Conservation (phyloP, 2,113 vertebrate species). For the Austrofundulus limnaeus region DNA sequence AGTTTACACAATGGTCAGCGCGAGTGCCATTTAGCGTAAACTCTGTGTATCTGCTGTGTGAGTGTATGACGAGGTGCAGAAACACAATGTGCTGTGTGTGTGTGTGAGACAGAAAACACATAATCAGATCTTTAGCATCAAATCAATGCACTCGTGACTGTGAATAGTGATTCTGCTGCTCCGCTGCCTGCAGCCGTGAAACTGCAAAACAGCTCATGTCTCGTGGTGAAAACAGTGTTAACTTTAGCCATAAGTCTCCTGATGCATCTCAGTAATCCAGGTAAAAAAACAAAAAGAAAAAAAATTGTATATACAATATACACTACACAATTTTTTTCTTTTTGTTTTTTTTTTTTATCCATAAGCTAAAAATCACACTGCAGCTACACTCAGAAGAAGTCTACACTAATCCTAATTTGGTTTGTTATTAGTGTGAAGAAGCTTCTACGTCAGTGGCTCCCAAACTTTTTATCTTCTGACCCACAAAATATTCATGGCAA, state of each 20-base stretch:
- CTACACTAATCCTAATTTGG: slow-evolving; percentile 38
- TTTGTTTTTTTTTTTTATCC: no score
- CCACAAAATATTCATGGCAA: no score
- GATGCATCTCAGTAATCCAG: no score
- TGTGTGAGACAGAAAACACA: slow-evolving; percentile 22
- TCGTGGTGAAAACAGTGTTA: slow-evolving; percentile 6
- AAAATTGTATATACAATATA: no score
- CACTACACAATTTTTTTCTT: no score
- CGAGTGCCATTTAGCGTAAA: slow-evolving; percentile 55
- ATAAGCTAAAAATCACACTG: slow-evolving; percentile 37
- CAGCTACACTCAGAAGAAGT: slow-evolving; percentile 21
- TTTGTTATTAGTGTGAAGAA: slow-evolving; percentile 22
- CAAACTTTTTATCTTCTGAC: no score
- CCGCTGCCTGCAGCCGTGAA: not conserved
- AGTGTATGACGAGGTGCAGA: not conserved
- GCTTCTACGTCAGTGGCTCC: slow-evolving; percentile 17
- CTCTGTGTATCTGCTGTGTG: slow-evolving; percentile 30
- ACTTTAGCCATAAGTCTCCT: no score
- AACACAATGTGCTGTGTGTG: slow-evolving; percentile 19
- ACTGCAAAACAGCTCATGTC: slow-evolving; percentile 4
- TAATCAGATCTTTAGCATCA: slow-evolving; percentile 35
- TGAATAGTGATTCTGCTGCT: slow-evolving; percentile 24
- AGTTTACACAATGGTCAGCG: slow-evolving; percentile 49
- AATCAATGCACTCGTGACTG: slow-evolving; percentile 31
- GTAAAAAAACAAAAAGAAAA: no score